Evolutionary conservation across 2,888 invertebrate species (phyloP), one percentile per base, ranked within the genome.

Genomic region (Ypsolopha scabrella): DNA sequence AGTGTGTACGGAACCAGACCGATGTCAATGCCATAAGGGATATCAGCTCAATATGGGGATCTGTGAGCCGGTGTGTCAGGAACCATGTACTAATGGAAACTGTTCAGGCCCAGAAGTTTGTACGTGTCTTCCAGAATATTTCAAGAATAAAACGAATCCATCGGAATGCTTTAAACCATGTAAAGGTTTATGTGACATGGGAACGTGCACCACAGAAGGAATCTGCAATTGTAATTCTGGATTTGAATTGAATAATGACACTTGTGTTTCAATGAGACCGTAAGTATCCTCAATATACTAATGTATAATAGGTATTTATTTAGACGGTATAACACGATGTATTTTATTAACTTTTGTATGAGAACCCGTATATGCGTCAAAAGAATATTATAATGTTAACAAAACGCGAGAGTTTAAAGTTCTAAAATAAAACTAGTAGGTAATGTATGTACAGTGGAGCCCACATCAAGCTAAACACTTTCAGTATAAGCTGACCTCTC

Each of bases 31-130:
- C 43, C 41, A 55, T 39, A 6, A 36, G 0, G 72, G 72, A 0
- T 58, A 61, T 8, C 34, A 52, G 2, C 50, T 65, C 2, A 43
- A 13, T 9, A 52, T 51, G 13, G 55, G 54, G 6, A 52, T 41
- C 37, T 85, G 85, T 50, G 58, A 58, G 7, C 78, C 82, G 0
- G 56, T 62, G 0, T 88, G 88, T 51, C 59, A 58, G 8, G 62
- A 65, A 1, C 55, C 59, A 1, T 83, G 82, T 55, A 61, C 54
- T 8, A 61, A 68, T 55, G 82, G 79, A 0, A 62, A 68, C 34
- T 70, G 70, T 55, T 61, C 65, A 2, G 68, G 68, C 0, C 67
- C 69, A 11, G 70, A 80, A 51, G 54, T 56, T 3, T 86, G 86
- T 55, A 59, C 62, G 7, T 81, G 80, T 53, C 33, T 60, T 6